phyloP scores from a whole-genome alignment of 2,113 vertebrate genomes.

The Chionomys nivalis region DNA sequence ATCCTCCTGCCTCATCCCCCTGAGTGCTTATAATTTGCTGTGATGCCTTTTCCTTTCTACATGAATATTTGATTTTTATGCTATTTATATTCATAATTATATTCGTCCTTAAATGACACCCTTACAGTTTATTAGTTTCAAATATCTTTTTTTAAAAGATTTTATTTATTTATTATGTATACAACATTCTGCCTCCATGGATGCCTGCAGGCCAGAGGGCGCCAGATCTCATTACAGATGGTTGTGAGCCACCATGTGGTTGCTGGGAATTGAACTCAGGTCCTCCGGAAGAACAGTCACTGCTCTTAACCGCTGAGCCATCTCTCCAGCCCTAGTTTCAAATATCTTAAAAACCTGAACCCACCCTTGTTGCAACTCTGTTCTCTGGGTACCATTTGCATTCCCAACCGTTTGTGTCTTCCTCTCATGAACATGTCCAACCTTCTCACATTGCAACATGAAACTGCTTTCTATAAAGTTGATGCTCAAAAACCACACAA shows the following conservation, averaged over 20 bases:
- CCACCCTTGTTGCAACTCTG: neutral
- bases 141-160: too few species aligned
- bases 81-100: neutral
- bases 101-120: neutral
- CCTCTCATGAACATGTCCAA: neutral
- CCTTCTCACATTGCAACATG: neutral
- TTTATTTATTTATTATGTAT: too few species aligned
- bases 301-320: too few species aligned
- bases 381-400: neutral
- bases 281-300: too few species aligned
- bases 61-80: neutral
- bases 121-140: constrained; percentile 12
- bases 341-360: neutral
- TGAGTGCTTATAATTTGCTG: neutral
- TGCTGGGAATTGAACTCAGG: too few species aligned
- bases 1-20: neutral
- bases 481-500: neutral
- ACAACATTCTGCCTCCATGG: too few species aligned
- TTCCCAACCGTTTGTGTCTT: neutral
- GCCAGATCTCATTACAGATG: too few species aligned
- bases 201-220: too few species aligned
- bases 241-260: too few species aligned
- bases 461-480: neutral
- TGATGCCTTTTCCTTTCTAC: neutral
- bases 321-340: too few species aligned